Evolutionary conservation across 2,113 vertebrate genomes (phyloP).

Genomic region (Chrysochloris asiatica): DNA sequence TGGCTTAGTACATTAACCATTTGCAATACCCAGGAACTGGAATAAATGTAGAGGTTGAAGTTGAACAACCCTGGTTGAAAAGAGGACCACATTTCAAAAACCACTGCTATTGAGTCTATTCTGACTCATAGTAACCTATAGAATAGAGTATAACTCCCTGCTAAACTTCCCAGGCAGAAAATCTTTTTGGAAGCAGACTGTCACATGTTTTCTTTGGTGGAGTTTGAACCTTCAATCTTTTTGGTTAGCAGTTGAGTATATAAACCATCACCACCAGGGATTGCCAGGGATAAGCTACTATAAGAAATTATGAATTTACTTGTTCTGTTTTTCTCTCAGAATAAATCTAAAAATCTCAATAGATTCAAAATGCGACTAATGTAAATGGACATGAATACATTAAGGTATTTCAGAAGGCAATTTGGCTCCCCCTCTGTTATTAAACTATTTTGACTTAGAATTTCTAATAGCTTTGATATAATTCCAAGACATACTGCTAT

Average conservation of each 20-base stretch:
- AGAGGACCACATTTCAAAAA: neutral
- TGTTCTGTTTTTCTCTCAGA: conserved; percentile 26
- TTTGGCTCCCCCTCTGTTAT: conserved; percentile 10
- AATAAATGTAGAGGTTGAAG: neutral
- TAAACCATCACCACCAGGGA: neutral
- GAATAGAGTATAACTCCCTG: neutral
- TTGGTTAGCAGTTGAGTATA: neutral
- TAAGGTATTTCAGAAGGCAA: conserved; percentile 11
- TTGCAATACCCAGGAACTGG: neutral
- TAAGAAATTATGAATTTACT: neutral
- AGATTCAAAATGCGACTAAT: neutral
- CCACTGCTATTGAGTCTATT: neutral
- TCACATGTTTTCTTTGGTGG: neutral
- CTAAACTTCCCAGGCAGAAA: neutral
- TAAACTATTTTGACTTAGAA: conserved; percentile 18
- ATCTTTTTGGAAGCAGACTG: neutral
- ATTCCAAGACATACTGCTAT: neutral
- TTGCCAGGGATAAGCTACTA: neutral
- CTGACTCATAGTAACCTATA: neutral
- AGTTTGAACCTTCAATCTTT: too few species aligned
- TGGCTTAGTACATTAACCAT: neutral
- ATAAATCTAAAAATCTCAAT: conserved; percentile 13
- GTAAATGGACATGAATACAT: neutral
- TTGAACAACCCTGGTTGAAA: neutral
- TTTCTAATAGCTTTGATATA: neutral